These are phyloP conservation scores for Syritta pipiens DNA, from an alignment of 2,888 invertebrate species.

Conservation along the genomic window DNA sequence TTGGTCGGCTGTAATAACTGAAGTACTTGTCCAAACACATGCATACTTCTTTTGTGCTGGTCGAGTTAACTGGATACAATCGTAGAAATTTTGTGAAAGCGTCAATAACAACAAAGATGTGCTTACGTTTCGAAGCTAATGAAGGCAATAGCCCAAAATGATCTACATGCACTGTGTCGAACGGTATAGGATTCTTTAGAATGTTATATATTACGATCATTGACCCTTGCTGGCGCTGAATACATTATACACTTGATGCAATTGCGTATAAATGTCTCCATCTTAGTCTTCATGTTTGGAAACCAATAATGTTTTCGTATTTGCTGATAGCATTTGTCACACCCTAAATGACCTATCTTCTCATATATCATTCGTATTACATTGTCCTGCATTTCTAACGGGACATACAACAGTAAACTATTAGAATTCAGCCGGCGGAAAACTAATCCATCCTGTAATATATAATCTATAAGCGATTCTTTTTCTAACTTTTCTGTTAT, in stretches of 20 bases:
- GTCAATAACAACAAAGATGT: slow-evolving; percentile 17
- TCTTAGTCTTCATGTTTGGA: slow-evolving; percentile 19
- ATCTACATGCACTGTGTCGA: slow-evolving; percentile 15
- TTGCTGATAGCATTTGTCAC: slow-evolving; percentile 18
- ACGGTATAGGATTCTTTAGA: slow-evolving; percentile 16
- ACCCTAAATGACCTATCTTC: slow-evolving; percentile 1
- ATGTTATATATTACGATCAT: slow-evolving; percentile 20
- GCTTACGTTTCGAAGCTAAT: slow-evolving; percentile 13
- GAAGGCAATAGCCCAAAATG: slow-evolving; percentile 1
- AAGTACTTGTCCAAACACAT: slow-evolving; percentile 31
- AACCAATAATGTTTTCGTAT: slow-evolving; percentile 37
- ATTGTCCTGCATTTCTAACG: background rate
- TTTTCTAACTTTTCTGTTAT: background rate
- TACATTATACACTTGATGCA: slow-evolving; percentile 34
- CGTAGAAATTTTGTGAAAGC: slow-evolving; percentile 19
- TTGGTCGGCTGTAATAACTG: slow-evolving; percentile 41
- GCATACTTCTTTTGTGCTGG: slow-evolving; percentile 10
- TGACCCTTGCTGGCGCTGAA: slow-evolving; percentile 15
- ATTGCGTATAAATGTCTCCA: slow-evolving; percentile 20
- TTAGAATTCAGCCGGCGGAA: background rate
- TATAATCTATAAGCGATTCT: background rate
- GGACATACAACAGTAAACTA: background rate
- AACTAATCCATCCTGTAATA: background rate
- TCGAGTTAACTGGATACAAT: slow-evolving; percentile 1
- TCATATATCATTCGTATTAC: background rate